Percentiles rank a stretch among this genome's conserved stretches.
These are phyloP conservation scores for Quiscalus mexicanus DNA, from an alignment of 2,113 vertebrate species.

Conservation along the genomic window DNA sequence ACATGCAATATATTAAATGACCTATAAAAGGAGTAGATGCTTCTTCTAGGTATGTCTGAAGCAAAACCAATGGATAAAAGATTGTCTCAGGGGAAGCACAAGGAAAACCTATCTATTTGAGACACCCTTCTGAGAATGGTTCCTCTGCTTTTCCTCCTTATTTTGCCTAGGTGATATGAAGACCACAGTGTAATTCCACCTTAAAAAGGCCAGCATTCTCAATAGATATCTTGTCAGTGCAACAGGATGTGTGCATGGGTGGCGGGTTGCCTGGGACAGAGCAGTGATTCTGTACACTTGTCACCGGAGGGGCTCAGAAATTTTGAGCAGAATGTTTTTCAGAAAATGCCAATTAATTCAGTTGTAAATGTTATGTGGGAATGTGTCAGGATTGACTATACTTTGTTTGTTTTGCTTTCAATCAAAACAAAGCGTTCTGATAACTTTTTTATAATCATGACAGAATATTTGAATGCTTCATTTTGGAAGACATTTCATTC, in stretches of 20 bases:
- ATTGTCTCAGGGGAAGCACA: neutral
- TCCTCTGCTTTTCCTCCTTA: neutral
- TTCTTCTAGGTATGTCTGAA: neutral
- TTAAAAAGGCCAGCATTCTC: neutral
- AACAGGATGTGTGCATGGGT: neutral
- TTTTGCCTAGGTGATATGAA: neutral
- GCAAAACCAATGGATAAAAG: neutral
- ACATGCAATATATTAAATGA: neutral
- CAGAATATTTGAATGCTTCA: constrained; percentile 5
- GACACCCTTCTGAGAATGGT: neutral
- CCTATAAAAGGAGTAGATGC: neutral
- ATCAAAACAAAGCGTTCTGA: constrained; percentile 59
- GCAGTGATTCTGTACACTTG: neutral
- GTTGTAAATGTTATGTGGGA: constrained; percentile 37
- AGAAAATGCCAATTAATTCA: constrained; percentile 61
- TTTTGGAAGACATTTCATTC: constrained; percentile 9
- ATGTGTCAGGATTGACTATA: constrained; percentile 59
- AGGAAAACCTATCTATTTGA: neutral
- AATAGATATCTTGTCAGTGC: neutral
- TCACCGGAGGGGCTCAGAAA: neutral
- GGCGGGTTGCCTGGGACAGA: neutral
- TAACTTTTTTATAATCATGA: constrained; percentile 27
- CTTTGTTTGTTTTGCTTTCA: constrained; percentile 64
- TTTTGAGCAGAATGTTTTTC: constrained; percentile 49
- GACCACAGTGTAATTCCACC: neutral